Percentiles rank a stretch among this genome's conserved stretches.
Conservation (phyloP, 2,797 vertebrate genomes). For the Stomatorhinus walkeri region DNA sequence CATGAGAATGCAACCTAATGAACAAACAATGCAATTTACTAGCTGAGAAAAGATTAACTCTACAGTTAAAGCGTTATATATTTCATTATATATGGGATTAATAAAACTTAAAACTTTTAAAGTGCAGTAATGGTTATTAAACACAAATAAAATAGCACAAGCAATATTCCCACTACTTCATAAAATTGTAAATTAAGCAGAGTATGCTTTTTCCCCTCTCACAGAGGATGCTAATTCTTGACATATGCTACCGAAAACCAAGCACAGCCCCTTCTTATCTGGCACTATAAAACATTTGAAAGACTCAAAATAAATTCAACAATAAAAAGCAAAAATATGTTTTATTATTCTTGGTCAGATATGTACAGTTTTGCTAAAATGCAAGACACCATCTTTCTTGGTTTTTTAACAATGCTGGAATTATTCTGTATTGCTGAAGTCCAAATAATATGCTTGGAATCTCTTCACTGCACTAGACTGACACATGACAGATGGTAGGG, state of each 20-base stretch:
- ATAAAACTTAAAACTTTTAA: neutral
- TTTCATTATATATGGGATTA: neutral
- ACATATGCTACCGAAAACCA: neutral
- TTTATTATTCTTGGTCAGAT: neutral
- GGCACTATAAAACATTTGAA: neutral
- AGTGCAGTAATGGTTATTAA: neutral
- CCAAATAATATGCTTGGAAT: constrained; percentile 34
- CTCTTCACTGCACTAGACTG: constrained; percentile 29
- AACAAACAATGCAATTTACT: neutral
- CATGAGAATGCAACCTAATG: neutral
- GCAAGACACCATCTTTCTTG: neutral
- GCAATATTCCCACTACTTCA: neutral
- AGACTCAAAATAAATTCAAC: neutral
- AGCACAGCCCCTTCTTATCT: neutral
- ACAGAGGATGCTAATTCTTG: neutral
- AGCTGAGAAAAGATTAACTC: neutral
- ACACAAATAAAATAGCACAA: neutral
- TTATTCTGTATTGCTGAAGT: constrained; percentile 27
- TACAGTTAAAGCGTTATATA: neutral
- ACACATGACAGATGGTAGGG: constrained; percentile 36
- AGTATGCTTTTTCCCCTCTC: neutral
- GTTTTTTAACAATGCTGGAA: constrained; percentile 10
- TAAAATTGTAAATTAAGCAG: neutral
- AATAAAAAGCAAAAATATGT: neutral
- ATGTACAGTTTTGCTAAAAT: neutral